Base-by-base conservation (phyloP, 2,113 vertebrate species). In the Labeo rohita region DNA sequence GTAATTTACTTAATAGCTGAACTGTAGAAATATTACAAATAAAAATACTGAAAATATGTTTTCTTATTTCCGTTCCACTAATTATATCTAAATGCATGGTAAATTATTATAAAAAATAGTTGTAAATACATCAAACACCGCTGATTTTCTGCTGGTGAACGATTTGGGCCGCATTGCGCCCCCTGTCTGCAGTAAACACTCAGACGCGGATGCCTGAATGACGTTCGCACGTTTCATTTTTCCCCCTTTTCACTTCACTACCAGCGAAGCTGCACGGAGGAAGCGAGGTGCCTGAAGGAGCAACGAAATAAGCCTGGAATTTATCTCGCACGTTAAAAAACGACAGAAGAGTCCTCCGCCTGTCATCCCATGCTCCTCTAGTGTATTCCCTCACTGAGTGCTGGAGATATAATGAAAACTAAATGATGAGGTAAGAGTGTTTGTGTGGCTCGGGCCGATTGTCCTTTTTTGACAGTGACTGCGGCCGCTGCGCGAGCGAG, bases 361-460 rank as follows among this genome's bases (percentile, higher is more conserved):
- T 73, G 68, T 15, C 9, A 65, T 77, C 15, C 3, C 4, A 59
- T 50, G 47, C 12, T 6, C 36, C 63, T 75, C 16, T n/a, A 61
- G 77, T 54, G 54, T 5, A 21, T 84, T 34, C 39, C 34, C 13
- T 13, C 12, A 49, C 65, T 52, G 12, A 47, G 70, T 16, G 52
- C 16, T 13, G 54, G 36, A 23, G 39, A 49, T 9, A 84, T 45
- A 49, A 92, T 91, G 91, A 88, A 77, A 80, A 90, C 72, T 72
- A 70, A 86, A 86, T 89, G 83, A 92, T 92, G 91, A 92, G 91
- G 91, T 92, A 89, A 90, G 91, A 87, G 52, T 34, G 70, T 36
- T 49, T 56, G 83, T 77, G 52, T 4, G 23, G 78, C 36, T 43
- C 59, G 15, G 43, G 43, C 66, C 76, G 83, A 49, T 74, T 85